Evolutionary conservation across 2,797 vertebrate genomes (phyloP), one percentile per base, ranked within the genome.

Genomic region (Poeciliopsis infans): DNA sequence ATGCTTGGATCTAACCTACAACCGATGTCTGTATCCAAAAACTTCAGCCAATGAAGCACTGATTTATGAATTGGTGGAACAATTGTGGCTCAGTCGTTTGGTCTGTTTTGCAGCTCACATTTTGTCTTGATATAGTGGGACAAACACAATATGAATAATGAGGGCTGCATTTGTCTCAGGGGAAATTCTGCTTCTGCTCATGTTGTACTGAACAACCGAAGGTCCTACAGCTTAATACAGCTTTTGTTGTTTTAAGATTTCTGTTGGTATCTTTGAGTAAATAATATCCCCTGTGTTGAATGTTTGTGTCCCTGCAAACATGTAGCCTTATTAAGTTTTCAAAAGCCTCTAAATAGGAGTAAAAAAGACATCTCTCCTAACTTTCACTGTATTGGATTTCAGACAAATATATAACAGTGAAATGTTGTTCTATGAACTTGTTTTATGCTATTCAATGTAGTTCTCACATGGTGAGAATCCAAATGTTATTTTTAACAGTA

Each of bases 241-340:
- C 33, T 25, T 70, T 45, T n/a, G 68, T 70, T 70, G 68, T 70
- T 70, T 70, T 25, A 28, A 28, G 68, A n/a, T 70, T 45, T 70
- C 43, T 46, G 41, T 46, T 28, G 41, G 13, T 70, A 46, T 70
- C 41, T 70, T 70, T 70, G 41, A 46, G 68, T 70, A 46, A 46
- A 70, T 70, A 43, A 28, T n/a, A 45, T 70, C 41, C 41, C 25
- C 5, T 2, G 68, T 7, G 68, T 70, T 45, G 25, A 70, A 70
- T 70, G 25, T 11, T 25, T 70, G 68, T 46, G 68, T 25, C 25
- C 68, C 41, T 46, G 41, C 68, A 46, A 70, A 45, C 41, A 70
- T 28, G 41, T 16, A 7, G 41, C 25, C 25, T 70, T 70, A 70
- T 46, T 45, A 28, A n/a, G 43, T 70, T 70, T 70, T 70, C 25